These are phyloP conservation scores for Notiomystis cincta DNA, from an alignment of 2,113 vertebrate genomes.

Conservation along the genomic window DNA sequence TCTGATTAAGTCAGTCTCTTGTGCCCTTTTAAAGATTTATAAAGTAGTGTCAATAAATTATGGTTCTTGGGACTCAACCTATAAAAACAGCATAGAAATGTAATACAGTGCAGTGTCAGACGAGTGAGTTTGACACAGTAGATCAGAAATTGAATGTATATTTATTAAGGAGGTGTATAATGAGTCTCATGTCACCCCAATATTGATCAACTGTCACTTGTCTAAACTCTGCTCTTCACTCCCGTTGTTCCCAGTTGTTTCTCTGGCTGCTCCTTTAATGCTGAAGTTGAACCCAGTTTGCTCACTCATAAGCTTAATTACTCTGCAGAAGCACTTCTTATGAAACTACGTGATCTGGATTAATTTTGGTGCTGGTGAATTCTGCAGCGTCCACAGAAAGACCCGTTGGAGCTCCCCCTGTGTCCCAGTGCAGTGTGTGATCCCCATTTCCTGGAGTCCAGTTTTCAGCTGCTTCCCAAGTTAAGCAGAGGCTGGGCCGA, in stretches of 20 bases:
- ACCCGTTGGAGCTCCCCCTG: neutral
- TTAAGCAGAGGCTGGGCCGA: neutral
- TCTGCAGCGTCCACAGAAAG: neutral
- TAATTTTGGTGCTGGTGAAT: neutral
- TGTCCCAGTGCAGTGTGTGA: neutral
- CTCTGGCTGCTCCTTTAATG: neutral
- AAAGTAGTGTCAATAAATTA: slow-evolving; percentile 48
- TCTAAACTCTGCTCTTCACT: neutral
- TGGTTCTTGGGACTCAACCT: slow-evolving; percentile 16
- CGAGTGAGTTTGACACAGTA: neutral
- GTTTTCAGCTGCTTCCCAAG: neutral
- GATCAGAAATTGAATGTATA: slow-evolving; percentile 18
- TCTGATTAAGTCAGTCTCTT: slow-evolving; percentile 48
- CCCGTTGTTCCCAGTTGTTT: neutral
- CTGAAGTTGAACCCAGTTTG: neutral
- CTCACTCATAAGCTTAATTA: slow-evolving; percentile 48
- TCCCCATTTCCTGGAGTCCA: neutral
- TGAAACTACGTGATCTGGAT: slow-evolving; percentile 22
- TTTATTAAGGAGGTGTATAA: slow-evolving; percentile 8
- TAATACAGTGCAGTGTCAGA: neutral
- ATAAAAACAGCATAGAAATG: neutral
- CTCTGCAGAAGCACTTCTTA: slow-evolving; percentile 22
- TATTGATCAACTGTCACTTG: neutral
- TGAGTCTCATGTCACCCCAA: neutral
- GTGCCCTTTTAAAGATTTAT: slow-evolving; percentile 57